These are phyloP conservation scores for Plodia interpunctella DNA, from an alignment of 1,140 invertebrate species.

Conservation along the genomic window DNA sequence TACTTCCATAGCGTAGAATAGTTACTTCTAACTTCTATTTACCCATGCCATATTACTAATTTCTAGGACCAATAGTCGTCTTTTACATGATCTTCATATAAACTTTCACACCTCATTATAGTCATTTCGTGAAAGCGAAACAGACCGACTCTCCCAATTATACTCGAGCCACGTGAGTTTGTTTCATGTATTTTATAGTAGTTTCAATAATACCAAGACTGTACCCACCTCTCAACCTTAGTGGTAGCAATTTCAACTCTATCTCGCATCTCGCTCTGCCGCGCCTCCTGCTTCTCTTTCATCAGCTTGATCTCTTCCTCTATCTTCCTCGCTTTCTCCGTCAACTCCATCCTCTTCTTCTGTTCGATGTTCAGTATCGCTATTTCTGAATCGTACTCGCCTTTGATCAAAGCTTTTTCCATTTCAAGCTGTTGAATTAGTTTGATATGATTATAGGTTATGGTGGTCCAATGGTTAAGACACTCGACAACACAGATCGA, in stretches of 20 bases:
- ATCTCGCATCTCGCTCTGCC: constrained; percentile 80
- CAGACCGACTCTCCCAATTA: too few species aligned
- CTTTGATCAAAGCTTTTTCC: constrained; percentile 88
- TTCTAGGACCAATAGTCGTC: too few species aligned
- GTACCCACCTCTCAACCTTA: constrained; percentile 64
- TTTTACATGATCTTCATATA: too few species aligned
- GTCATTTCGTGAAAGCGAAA: too few species aligned
- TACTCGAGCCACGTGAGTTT: too few species aligned
- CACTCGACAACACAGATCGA: too few species aligned
- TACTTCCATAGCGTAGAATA: too few species aligned
- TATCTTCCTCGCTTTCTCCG: constrained; percentile 76
- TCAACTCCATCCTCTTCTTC: constrained; percentile 81
- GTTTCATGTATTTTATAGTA: too few species aligned
- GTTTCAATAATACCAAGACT: background rate
- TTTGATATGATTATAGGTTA: constrained; percentile 13
- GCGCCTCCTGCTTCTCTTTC: constrained; percentile 74
- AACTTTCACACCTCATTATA: too few species aligned
- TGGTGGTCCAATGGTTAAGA: too few species aligned
- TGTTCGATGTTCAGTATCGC: constrained; percentile 86
- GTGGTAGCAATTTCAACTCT: constrained; percentile 76
- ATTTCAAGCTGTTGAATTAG: constrained; percentile 86
- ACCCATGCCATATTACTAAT: too few species aligned
- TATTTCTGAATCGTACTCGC: constrained; percentile 88
- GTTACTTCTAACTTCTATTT: too few species aligned
- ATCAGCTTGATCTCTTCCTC: constrained; percentile 75